A percentile compares a stretch with the other conserved stretches of the same genome.
Evolutionary conservation across 2,797 vertebrate genomes (phyloP).

Genomic region (Vireo griseus): DNA sequence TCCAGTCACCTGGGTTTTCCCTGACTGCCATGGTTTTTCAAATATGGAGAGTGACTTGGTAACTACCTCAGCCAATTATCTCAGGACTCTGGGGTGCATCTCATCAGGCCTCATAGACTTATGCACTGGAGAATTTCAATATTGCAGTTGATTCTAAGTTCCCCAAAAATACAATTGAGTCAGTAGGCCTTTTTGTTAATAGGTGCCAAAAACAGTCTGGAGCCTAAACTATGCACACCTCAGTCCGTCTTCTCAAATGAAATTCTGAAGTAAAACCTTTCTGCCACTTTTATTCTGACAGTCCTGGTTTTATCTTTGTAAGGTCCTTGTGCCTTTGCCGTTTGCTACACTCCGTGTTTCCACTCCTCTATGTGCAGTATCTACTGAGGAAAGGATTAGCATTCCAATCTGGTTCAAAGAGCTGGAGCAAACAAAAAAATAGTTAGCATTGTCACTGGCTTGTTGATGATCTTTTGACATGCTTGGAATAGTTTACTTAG

Average conservation of each 20-base stretch:
- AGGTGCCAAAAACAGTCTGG: neutral
- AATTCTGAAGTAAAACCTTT: neutral
- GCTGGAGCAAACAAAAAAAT: neutral
- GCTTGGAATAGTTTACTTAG: constrained; percentile 27
- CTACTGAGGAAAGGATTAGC: neutral
- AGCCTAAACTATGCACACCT: neutral
- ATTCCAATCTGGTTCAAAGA: neutral
- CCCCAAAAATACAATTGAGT: neutral
- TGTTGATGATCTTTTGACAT: constrained; percentile 12
- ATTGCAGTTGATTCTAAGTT: neutral
- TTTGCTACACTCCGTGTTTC: neutral
- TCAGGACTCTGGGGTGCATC: neutral
- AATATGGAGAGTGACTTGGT: neutral
- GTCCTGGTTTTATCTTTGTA: neutral
- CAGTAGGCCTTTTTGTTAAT: neutral
- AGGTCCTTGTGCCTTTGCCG: fast-evolving
- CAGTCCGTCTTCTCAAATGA: neutral
- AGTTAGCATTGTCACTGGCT: neutral
- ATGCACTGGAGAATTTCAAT: neutral
- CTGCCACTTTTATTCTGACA: neutral
- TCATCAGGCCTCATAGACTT: neutral
- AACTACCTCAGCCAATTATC: neutral
- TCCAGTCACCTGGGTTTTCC: neutral
- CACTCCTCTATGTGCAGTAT: neutral
- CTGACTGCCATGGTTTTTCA: neutral